phyloP scores from a whole-genome alignment of 1,140 invertebrate genomes.

The Macrobrachium rosenbergii region DNA sequence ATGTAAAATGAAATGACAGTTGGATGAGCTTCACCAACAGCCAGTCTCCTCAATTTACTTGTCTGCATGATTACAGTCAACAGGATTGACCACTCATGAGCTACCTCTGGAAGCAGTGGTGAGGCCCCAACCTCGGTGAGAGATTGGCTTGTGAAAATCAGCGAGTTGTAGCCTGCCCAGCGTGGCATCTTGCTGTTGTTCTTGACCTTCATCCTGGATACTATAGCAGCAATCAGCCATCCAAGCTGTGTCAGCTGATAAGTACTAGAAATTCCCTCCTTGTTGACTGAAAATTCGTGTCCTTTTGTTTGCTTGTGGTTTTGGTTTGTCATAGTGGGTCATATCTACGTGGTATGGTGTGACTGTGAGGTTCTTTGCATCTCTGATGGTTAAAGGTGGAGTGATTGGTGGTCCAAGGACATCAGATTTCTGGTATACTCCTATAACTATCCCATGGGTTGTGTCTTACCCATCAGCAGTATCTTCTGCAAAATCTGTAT shows the following conservation, averaged over 20 bases:
- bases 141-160: slow-evolving; percentile 42
- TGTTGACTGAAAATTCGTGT: too few species aligned
- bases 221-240: slow-evolving; percentile 19
- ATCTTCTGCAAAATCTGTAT: slow-evolving; percentile 63
- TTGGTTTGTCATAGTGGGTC: slow-evolving; percentile 22
- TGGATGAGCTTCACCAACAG: not conserved
- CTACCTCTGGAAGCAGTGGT: slow-evolving; percentile 60
- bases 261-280: too few species aligned
- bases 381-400: slow-evolving; percentile 10
- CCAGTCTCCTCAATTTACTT: too few species aligned
- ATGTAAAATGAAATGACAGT: slow-evolving; percentile 39
- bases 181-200: slow-evolving; percentile 40
- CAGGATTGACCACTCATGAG: slow-evolving; percentile 64
- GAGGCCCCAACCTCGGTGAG: slow-evolving; percentile 52
- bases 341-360: slow-evolving; percentile 34
- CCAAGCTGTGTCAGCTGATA: too few species aligned
- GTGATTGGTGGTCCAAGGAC: slow-evolving; percentile 40
- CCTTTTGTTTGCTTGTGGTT: not conserved
- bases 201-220: slow-evolving; percentile 40
- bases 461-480: slow-evolving; percentile 48
- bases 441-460: slow-evolving; percentile 54
- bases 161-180: slow-evolving; percentile 56
- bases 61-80: slow-evolving; percentile 52
- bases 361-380: slow-evolving; percentile 28
- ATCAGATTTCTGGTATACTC: slow-evolving; percentile 50